Evolutionary conservation across 2,113 vertebrate species (phyloP), one percentile per base, ranked within the genome.

Genomic region (Malurus cyaneus): DNA sequence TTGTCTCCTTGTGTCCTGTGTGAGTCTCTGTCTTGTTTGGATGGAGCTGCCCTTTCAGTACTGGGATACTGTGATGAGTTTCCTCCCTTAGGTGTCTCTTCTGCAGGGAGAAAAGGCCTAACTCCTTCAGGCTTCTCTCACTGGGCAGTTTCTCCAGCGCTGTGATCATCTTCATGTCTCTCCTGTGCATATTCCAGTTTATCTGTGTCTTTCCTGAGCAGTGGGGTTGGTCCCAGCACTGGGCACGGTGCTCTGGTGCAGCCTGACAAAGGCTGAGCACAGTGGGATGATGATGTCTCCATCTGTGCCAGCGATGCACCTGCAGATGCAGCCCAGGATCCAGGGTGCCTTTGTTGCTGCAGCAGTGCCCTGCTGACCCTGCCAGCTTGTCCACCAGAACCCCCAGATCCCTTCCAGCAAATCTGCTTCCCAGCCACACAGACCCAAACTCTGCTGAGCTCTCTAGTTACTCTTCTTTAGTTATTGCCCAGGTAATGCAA

Each of bases 241-340:
- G 50, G 53, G 25, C 49, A 18, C 1, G 2, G 36, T 11, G 26
- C 25, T 70, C 21, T 19, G 44, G 21, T 14, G 10, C 1, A 3
- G 31, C 41, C 56, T 87, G 62, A 10, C 15, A 57, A 31, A 20
- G 6, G 2, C 62, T 44, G 52, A 56, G 34, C n/a, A 36, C 21
- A n/a, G 47, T 34, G 42, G 52, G 41, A 8, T 18, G 61, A 2
- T 12, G 52, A 6, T 0, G 0, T 29, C 62, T 57, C 60, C 23
- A 1, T 42, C 31, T 23, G 18, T 59, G 66, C 39, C 28, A 6
- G 41, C 0, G 2, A 8, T 36, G n/a, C 7, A 20, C 32, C 18
- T 61, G 72, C 17, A 18, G 57, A 19, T 44, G 42, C n/a, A 86
- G 15, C 47, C 36, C 20, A 29, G n/a, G 15, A 14, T 62, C 62